Base-by-base conservation (phyloP, 1,140 invertebrate species). In the Musca domestica region DNA sequence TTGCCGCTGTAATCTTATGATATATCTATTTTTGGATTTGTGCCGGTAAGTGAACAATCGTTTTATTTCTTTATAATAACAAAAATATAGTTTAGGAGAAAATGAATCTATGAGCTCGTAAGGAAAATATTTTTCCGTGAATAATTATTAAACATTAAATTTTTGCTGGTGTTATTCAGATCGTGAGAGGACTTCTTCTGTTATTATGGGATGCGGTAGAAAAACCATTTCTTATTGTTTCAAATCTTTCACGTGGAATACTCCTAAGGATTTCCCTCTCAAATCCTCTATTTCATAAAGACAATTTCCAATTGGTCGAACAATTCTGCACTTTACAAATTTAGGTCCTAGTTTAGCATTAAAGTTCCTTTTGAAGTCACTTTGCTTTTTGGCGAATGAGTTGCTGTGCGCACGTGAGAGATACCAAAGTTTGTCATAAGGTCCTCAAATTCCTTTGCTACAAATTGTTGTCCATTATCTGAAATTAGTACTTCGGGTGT, bases 401-500 rank as follows among this genome's bases (percentile, higher is more conserved):
- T 14, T n/a, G 58, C 23, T 10, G 27, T 63, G 3, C 17, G n/a
- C n/a, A 41, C 19, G n/a, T 63, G 58, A 3, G 30, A 34, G 9
- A 63, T 63, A 10, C 58, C 58, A 17, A n/a, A 63, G 7, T 63
- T 34, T 1, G 23, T 17, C 23, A 63, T n/a, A 3, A 27, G 30
- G 6, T 15, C 25, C 2, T 7, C 23, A 30, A 63, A 63, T 30
- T 30, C 10, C 9, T 63, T 30, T 7, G 23, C 6, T 9, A 34
- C n/a, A 30, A 63, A 63, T 63, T 63, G 58, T 17, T n/a, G 17
- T 9, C 58, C 58, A 34, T 63, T 63, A 27, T 63, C 58, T 14
- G 25, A 30, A 17, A 30, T 12, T 30, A 63, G 10, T 34, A 25
- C 17, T 34, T 63, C 23, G 9, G 25, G 25, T 6, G 19, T 19